These are phyloP conservation scores for Chauna torquata DNA, from an alignment of 2,113 vertebrate species.

Conservation along the genomic window DNA sequence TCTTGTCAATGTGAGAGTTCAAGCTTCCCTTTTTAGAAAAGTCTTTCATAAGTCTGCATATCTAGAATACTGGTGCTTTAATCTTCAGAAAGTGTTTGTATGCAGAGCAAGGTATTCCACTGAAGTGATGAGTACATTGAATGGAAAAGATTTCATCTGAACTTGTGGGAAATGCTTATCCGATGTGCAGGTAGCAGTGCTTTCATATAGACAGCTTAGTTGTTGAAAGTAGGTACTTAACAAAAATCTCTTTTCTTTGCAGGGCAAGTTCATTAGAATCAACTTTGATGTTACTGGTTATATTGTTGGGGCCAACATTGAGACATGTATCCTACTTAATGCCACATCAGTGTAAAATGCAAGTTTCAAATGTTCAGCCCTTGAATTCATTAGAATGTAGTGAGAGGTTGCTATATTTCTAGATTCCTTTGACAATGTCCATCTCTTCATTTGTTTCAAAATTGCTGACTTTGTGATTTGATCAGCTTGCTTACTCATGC, in stretches of 20 bases:
- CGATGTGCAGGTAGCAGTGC: not conserved
- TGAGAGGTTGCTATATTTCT: not conserved
- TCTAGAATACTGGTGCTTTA: no score
- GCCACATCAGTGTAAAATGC: not conserved
- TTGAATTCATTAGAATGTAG: not conserved
- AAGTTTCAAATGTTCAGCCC: not conserved
- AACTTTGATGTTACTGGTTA: slow-evolving; percentile 99
- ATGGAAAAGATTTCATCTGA: not conserved
- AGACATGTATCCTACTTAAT: slow-evolving; percentile 94
- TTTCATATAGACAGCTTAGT: not conserved
- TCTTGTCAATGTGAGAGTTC: not conserved
- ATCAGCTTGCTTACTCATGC: accelerated
- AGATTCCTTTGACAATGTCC: not conserved
- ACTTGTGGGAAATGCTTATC: not conserved
- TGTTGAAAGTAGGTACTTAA: not conserved
- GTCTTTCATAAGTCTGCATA: accelerated
- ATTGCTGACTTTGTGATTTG: no score
- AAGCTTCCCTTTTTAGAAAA: not conserved
- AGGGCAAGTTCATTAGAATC: slow-evolving; percentile 99
- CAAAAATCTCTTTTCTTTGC: not conserved
- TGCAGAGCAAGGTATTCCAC: accelerated
- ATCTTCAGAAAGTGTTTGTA: not conserved
- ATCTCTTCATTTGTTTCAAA: not conserved
- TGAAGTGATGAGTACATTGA: accelerated
- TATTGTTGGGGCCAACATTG: slow-evolving; percentile 98